A percentile compares a stretch with the other conserved stretches of the same genome.
phyloP scores from a whole-genome alignment of 2,888 invertebrate genomes.

The Ischnura elegans region DNA sequence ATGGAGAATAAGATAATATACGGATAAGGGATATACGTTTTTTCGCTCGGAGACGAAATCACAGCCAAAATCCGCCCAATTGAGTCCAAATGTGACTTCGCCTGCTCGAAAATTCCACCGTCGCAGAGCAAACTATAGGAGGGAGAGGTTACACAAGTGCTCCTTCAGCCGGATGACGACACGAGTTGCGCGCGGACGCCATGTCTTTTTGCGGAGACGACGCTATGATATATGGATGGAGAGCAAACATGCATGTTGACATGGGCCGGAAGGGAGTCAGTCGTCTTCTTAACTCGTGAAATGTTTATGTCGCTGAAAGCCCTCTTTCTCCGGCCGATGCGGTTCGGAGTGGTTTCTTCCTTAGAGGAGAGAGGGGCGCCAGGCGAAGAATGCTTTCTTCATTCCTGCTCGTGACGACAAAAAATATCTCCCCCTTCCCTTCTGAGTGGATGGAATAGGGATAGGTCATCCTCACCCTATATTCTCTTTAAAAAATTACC shows the following conservation, averaged over 20 bases:
- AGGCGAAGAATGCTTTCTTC: neutral
- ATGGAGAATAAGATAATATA: no score
- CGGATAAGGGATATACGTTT: no score
- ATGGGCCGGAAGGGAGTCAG: neutral
- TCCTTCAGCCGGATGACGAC: no score
- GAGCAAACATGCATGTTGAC: conserved; percentile 1
- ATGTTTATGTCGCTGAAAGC: conserved; percentile 64
- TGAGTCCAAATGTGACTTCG: no score
- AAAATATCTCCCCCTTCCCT: neutral
- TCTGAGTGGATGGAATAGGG: no score
- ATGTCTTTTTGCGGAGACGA: neutral
- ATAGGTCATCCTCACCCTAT: no score
- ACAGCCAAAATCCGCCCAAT: no score
- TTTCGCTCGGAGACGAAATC: no score
- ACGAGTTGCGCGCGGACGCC: neutral
- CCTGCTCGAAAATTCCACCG: no score
- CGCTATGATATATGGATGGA: neutral
- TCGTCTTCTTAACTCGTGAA: conserved; percentile 10
- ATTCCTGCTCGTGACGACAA: neutral
- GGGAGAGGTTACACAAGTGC: no score
- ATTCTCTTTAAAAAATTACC: no score
- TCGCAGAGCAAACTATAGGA: no score
- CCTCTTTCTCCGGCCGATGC: neutral
- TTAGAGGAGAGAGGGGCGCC: neutral
- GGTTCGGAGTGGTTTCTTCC: neutral